Percentiles rank a stretch among this genome's conserved stretches.
phyloP scores from a whole-genome alignment of 2,113 vertebrate genomes.

The Corythoichthys haematopterus region DNA sequence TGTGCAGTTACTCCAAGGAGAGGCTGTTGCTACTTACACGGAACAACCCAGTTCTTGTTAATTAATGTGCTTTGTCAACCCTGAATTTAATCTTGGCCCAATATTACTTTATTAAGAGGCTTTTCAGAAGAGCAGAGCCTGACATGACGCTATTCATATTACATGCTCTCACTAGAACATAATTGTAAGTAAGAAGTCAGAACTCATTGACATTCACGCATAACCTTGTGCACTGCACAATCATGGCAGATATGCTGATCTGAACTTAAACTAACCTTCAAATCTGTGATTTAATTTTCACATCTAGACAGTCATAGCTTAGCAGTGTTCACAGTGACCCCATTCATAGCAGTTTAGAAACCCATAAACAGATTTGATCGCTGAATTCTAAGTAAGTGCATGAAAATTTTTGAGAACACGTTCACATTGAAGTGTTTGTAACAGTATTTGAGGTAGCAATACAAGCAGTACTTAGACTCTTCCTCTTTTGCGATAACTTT shows the following conservation, averaged over 20 bases:
- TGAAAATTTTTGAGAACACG: not conserved
- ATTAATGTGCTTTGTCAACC: constrained; percentile 22
- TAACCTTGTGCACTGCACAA: not conserved
- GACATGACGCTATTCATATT: not conserved
- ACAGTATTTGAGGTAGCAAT: not conserved
- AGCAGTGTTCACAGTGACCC: not conserved
- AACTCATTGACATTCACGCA: not conserved
- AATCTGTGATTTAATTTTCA: not conserved
- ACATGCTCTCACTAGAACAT: not conserved
- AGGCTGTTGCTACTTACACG: constrained; percentile 1
- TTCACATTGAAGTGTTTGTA: not conserved
- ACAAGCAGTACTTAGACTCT: not conserved
- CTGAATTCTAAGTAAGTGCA: not conserved
- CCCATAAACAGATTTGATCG: no score
- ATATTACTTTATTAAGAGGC: constrained; percentile 4
- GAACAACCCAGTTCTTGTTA: constrained; percentile 13
- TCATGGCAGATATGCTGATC: not conserved
- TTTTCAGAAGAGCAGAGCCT: constrained; percentile 2
- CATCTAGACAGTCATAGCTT: not conserved
- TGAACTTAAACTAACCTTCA: not conserved
- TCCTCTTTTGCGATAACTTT: not conserved
- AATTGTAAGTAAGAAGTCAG: not conserved
- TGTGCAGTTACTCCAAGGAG: constrained; percentile 2
- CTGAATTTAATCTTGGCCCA: constrained; percentile 9
- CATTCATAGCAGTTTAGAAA: not conserved